Evolutionary conservation across 2,888 invertebrate species (phyloP).

Genomic region (Elysia crispata): DNA sequence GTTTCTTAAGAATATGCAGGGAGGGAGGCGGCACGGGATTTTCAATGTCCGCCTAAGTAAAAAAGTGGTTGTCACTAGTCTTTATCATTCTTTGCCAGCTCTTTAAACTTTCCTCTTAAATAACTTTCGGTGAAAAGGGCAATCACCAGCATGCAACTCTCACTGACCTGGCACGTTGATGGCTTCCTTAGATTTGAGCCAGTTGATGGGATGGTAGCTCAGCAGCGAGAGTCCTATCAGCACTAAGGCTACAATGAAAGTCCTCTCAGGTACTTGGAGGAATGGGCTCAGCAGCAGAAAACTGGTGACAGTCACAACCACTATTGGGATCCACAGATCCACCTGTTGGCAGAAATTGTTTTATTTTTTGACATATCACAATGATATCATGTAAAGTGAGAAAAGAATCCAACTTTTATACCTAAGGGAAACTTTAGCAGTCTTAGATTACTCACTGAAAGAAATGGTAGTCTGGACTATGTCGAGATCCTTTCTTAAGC

Average conservation of each 20-base stretch:
- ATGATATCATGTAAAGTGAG: no score
- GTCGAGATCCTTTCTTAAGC: no score
- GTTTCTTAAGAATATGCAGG: conserved; percentile 42
- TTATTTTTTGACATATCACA: neutral
- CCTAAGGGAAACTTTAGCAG: no score
- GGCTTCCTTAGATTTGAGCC: conserved; percentile 46
- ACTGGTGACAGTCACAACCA: conserved; percentile 49
- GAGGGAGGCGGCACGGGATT: conserved; percentile 22
- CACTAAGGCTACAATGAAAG: conserved; percentile 56
- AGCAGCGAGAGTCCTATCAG: conserved; percentile 54
- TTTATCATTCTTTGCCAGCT: no score
- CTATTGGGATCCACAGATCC: conserved; percentile 52
- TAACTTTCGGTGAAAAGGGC: no score
- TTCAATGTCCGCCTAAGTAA: conserved; percentile 32
- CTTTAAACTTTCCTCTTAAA: no score
- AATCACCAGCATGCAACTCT: no score
- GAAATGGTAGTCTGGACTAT: no score
- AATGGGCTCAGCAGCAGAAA: conserved; percentile 53
- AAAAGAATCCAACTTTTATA: no score
- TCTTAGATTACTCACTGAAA: neutral
- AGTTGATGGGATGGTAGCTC: conserved; percentile 53
- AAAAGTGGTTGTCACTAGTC: neutral
- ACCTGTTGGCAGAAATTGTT: conserved; percentile 45
- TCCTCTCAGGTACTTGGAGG: conserved; percentile 50
- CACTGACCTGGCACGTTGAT: conserved; percentile 48